Conservation (phyloP, 1,140 invertebrate species). For the Drosophila mojavensis region DNA sequence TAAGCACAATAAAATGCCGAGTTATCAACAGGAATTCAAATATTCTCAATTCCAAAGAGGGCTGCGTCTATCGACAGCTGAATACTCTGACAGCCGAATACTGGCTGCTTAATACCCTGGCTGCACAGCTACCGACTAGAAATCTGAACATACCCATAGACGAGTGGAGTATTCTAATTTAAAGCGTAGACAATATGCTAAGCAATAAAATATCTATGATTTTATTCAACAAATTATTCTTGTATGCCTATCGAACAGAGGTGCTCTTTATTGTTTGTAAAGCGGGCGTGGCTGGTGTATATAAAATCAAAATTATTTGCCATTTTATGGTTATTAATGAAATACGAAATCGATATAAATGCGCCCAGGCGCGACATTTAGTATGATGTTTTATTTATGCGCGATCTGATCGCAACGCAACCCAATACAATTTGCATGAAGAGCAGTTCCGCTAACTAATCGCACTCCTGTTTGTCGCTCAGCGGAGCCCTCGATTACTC, state of each 20-base stretch:
- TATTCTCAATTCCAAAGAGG: conserved; percentile 31
- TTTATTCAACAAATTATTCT: conserved; percentile 26
- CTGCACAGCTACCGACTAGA: too few species aligned
- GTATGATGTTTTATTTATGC: conserved; percentile 68
- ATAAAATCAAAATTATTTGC: conserved; percentile 19
- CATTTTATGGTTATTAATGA: conserved; percentile 44
- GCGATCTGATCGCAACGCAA: not conserved
- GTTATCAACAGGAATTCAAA: conserved; percentile 40
- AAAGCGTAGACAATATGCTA: conserved; percentile 27
- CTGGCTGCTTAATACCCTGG: too few species aligned
- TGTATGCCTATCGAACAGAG: conserved; percentile 54
- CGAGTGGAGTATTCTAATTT: conserved; percentile 16
- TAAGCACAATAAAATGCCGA: conserved; percentile 52
- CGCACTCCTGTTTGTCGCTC: conserved; percentile 1
- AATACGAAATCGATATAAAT: conserved; percentile 30
- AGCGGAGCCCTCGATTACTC: conserved; percentile 30
- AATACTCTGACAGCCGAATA: conserved; percentile 3
- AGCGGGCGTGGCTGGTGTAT: conserved; percentile 1
- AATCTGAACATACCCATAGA: not conserved
- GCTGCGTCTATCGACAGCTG: conserved; percentile 10
- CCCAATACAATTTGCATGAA: conserved; percentile 39
- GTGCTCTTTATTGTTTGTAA: conserved; percentile 45
- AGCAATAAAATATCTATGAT: conserved; percentile 2
- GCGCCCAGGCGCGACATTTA: conserved; percentile 3
- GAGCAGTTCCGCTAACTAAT: conserved; percentile 19